Percentiles rank a stretch among this genome's conserved stretches.
These are phyloP conservation scores for Diglossa brunneiventris DNA, from an alignment of 2,113 vertebrate genomes.

Conservation along the genomic window DNA sequence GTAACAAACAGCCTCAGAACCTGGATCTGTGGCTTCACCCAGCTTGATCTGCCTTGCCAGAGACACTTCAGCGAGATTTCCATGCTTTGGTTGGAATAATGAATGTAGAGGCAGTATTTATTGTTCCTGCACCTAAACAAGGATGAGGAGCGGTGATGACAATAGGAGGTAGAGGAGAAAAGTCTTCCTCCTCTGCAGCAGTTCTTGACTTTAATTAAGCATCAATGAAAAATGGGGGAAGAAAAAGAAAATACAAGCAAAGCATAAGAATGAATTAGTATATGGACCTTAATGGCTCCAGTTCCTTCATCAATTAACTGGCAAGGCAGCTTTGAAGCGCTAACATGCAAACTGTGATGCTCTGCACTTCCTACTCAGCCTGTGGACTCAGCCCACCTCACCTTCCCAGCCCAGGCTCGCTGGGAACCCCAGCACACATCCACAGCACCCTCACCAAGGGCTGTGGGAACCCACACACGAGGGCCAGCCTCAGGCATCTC, in stretches of 20 bases:
- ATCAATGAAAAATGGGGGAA: background rate
- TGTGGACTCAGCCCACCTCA: background rate
- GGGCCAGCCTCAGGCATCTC: background rate
- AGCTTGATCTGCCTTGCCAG: slow-evolving; percentile 16
- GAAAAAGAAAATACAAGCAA: background rate
- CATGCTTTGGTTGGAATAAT: background rate
- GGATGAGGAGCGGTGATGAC: background rate
- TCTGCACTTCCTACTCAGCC: background rate
- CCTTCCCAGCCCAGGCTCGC: background rate
- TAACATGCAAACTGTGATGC: background rate
- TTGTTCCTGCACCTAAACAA: slow-evolving; percentile 5
- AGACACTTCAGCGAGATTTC: slow-evolving; percentile 3
- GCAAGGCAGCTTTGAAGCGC: background rate
- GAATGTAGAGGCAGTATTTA: background rate
- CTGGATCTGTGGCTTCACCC: background rate
- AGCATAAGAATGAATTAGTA: background rate
- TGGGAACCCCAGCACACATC: background rate
- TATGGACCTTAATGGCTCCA: background rate
- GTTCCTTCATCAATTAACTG: background rate
- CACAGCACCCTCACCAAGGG: background rate
- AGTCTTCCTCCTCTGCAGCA: background rate
- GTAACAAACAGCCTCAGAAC: background rate
- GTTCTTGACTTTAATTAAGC: background rate
- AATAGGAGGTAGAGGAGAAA: background rate
- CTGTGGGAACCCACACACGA: background rate